These are phyloP conservation scores for Solen grandis DNA, from an alignment of 1,140 invertebrate genomes.

Conservation along the genomic window DNA sequence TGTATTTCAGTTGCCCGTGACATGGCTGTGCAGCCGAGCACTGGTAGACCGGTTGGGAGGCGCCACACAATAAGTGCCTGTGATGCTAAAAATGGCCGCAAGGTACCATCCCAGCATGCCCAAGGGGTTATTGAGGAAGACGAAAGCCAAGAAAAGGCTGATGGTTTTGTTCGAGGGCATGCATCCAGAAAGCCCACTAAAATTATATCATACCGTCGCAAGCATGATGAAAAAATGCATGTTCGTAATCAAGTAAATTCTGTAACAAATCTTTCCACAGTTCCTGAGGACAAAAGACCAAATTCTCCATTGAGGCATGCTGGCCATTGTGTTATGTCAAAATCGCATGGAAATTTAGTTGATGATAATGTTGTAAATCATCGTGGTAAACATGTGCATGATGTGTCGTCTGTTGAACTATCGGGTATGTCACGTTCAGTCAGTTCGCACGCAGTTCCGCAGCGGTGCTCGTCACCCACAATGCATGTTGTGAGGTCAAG, in stretches of 20 bases:
- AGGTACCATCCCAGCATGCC: constrained; percentile 55
- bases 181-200: constrained; percentile 16
- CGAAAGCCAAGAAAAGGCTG: not conserved
- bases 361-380: constrained; percentile 2
- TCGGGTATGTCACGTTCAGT: constrained; percentile 39
- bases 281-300: not conserved
- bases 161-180: constrained; percentile 28
- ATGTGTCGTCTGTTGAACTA: constrained; percentile 27
- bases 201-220: constrained; percentile 45
- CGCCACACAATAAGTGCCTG: constrained; percentile 46
- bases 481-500: not conserved
- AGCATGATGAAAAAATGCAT: constrained; percentile 12
- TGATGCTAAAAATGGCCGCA: constrained; percentile 31
- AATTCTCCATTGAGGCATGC: not conserved
- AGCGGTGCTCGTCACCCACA: constrained; percentile 17
- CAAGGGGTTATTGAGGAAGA: constrained; percentile 22
- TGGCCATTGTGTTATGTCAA: constrained; percentile 47
- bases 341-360: constrained; percentile 50
- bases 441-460: constrained; percentile 31
- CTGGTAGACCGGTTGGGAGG: not conserved
- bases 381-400: constrained; percentile 48
- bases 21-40: constrained; percentile 12
- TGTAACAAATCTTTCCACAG: not conserved
- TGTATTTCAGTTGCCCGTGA: constrained; percentile 43
- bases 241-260: not conserved